phyloP scores from a whole-genome alignment of 23 tunicate genomes.

The Halocynthia aurantium region DNA sequence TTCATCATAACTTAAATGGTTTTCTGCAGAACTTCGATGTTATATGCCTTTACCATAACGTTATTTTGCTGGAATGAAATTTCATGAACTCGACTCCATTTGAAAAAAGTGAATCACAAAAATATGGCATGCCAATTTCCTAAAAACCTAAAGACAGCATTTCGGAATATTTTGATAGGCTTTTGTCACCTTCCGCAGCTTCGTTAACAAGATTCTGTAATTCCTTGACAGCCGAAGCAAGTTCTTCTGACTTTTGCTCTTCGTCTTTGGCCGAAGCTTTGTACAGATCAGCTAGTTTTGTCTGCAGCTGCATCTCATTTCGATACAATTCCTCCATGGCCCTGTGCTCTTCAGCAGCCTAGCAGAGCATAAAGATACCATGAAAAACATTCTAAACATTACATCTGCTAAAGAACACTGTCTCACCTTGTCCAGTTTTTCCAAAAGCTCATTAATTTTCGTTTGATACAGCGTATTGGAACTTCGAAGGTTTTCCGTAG shows the following conservation, averaged over 20 bases:
- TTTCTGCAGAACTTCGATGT: no score
- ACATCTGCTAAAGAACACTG: background rate
- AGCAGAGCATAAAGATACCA: background rate
- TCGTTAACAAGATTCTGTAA: conserved; percentile 49
- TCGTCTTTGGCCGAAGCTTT: conserved; percentile 69
- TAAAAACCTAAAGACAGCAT: no score
- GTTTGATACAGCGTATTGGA: conserved; percentile 38
- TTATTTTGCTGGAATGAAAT: no score
- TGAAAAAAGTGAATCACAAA: no score
- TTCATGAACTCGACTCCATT: no score
- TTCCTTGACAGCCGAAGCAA: conserved; percentile 77
- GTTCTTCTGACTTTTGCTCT: conserved; percentile 65
- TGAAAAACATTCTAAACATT: background rate
- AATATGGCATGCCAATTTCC: no score
- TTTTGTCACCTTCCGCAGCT: conserved; percentile 19
- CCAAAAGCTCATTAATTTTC: conserved; percentile 44
- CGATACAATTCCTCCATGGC: conserved; percentile 57
- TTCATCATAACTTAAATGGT: no score
- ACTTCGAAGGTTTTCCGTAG: conserved; percentile 32
- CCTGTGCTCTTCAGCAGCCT: conserved; percentile 47
- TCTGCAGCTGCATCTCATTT: conserved; percentile 68
- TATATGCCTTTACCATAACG: no score
- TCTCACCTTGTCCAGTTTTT: conserved; percentile 44
- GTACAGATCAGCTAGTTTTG: conserved; percentile 70
- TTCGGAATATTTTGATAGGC: no score